phyloP scores from a whole-genome alignment of 2,113 vertebrate species.

The Corapipo altera region DNA sequence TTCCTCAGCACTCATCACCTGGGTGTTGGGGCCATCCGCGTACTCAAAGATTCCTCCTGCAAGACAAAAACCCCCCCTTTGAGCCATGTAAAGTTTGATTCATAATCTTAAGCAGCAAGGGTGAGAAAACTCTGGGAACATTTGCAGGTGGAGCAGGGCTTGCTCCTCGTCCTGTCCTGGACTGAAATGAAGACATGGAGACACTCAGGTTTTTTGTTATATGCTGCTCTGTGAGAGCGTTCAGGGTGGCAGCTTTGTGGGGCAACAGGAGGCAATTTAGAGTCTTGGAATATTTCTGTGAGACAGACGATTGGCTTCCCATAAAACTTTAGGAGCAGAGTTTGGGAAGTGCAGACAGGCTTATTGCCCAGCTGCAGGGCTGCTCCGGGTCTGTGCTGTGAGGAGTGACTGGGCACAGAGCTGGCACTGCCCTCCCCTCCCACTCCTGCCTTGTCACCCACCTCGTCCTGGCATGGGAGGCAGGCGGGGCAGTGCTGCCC shows the following conservation, averaged over 20 bases:
- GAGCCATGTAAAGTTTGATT: not conserved
- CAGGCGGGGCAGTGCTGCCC: not conserved
- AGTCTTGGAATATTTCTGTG: not conserved
- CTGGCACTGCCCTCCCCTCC: not conserved
- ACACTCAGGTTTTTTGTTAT: accelerated
- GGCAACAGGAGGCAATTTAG: not conserved
- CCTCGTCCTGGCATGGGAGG: accelerated
- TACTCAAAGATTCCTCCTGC: slow-evolving; percentile 98
- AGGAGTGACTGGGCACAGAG: not conserved
- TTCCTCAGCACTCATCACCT: slow-evolving; percentile 92
- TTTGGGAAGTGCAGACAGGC: not conserved
- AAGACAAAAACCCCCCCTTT: slow-evolving; percentile 27
- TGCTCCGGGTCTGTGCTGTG: not conserved
- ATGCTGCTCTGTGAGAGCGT: not conserved
- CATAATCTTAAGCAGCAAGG: accelerated
- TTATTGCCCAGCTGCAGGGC: not conserved
- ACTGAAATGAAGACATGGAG: not conserved
- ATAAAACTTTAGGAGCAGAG: not conserved
- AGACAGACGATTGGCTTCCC: not conserved
- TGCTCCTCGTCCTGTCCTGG: not conserved
- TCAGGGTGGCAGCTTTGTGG: not conserved
- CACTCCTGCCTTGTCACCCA: not conserved
- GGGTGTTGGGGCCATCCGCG: slow-evolving; percentile 86
- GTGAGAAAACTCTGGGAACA: accelerated
- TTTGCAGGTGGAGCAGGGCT: not conserved